A percentile compares a stretch with the other conserved stretches of the same genome.
Evolutionary conservation across 2,888 invertebrate genomes (phyloP).

Genomic region (Noctua janthe): DNA sequence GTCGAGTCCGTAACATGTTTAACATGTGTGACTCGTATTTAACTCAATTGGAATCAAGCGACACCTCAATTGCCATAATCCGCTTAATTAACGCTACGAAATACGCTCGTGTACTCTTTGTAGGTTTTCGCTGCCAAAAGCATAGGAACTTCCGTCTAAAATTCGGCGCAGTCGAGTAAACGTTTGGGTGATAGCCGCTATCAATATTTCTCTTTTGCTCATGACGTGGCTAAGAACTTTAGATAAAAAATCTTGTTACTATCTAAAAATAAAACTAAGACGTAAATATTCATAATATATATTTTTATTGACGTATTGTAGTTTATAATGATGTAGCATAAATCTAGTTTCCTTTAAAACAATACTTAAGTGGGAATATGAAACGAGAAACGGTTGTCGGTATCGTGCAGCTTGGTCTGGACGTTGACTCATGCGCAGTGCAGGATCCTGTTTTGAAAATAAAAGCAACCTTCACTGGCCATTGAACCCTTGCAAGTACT

Average conservation of each 20-base stretch:
- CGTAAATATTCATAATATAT: slow-evolving; percentile 27
- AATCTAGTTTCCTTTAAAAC: slow-evolving; percentile 4
- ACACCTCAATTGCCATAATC: slow-evolving; percentile 21
- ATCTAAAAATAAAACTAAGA: slow-evolving; percentile 23
- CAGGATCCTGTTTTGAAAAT: slow-evolving; percentile 65
- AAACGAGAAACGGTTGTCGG: slow-evolving; percentile 24
- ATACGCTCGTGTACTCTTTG: background rate
- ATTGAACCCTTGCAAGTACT: slow-evolving; percentile 51
- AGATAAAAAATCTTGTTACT: slow-evolving; percentile 33
- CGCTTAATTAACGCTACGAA: slow-evolving; percentile 4
- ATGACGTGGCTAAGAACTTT: slow-evolving; percentile 20
- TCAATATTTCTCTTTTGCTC: slow-evolving; percentile 27
- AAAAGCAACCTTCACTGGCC: slow-evolving; percentile 59
- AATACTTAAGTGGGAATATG: slow-evolving; percentile 16
- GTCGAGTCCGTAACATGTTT: background rate
- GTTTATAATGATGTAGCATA: background rate
- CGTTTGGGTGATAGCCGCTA: slow-evolving; percentile 19
- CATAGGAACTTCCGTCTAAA: background rate
- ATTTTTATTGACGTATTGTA: slow-evolving; percentile 18
- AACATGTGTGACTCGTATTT: background rate
- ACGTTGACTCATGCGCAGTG: slow-evolving; percentile 53
- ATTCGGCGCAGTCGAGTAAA: slow-evolving; percentile 5
- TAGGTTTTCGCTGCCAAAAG: background rate
- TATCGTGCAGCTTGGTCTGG: slow-evolving; percentile 29
- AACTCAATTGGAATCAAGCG: slow-evolving; percentile 5